Base-by-base conservation (phyloP, 2,113 vertebrate genomes). In the Cephalopterus ornatus region DNA sequence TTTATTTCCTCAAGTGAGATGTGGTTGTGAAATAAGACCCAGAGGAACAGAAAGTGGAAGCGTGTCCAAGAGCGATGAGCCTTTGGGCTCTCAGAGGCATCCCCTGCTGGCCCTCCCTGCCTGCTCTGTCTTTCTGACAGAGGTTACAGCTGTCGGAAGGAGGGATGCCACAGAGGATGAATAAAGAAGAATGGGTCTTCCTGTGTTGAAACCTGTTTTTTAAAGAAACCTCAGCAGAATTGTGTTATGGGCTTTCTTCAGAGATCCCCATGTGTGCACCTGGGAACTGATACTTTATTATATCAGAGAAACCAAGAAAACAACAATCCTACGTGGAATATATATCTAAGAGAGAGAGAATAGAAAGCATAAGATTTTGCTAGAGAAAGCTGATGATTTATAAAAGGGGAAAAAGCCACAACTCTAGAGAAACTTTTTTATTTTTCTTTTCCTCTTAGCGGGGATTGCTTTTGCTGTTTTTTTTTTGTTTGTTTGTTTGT, bases 51-150 rank as follows among this genome's bases (percentile, higher is more conserved):
- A 56, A 76, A 61, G 22, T 10, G 47, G 28, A 46, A 67, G 21
- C 0, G 0, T 15, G 19, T 49, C 11, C 39, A 37, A 62, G 47
- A 55, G 37, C 4, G 1, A 1, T 35, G 53, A 75, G 30, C 39
- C 33, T 65, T 50, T 27, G 58, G 42, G 53, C 21, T 68, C 53
- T 39, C 19, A 10, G 6, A 61, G 19, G 13, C 10, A 19, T 66
- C 41, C 19, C n/a, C n/a, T 85, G 65, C 53, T 55, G 13, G 53
- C 30, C 24, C 17, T 19, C 19, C 19, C 39, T 55, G 19, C 19
- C 49, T 41, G 50, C n/a, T 9, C 32, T 28, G 11, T 23, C 12
- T 19, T 63, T 83, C 37, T 86, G 53, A 26, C 41, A 61, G 44
- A 37, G 8, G 8, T 49, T 44, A 22, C 47, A 49, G 41, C 46